Conservation (phyloP, 1,140 invertebrate species). For the Drosophila pseudoobscura region DNA sequence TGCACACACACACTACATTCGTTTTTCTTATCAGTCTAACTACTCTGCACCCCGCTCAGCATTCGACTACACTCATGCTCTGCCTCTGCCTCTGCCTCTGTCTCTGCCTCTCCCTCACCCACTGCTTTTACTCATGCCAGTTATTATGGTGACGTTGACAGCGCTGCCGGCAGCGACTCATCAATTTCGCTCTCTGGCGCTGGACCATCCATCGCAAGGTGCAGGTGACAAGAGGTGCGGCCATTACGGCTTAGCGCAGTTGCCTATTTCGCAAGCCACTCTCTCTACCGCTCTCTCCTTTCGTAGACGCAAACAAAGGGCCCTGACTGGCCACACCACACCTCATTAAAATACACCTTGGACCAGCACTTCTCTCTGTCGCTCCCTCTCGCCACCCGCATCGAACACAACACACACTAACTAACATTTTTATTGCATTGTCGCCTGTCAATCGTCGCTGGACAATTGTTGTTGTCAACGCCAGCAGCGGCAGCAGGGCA, state of each 20-base stretch:
- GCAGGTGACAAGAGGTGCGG: no score
- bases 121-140: neutral
- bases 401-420: neutral
- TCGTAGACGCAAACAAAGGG: no score
- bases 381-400: neutral
- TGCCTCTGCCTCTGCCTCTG: neutral
- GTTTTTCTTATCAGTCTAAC: conserved; percentile 62
- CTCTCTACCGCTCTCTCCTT: no score
- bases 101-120: neutral
- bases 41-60: conserved; percentile 25
- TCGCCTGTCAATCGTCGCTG: conserved; percentile 43
- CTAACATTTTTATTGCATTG: conserved; percentile 46
- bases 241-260: neutral
- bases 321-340: neutral
- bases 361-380: neutral
- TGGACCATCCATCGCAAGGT: conserved; percentile 8
- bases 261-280: conserved; percentile 17
- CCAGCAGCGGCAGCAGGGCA: conserved; percentile 10
- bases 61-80: neutral
- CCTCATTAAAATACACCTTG: neutral
- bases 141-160: conserved; percentile 24
- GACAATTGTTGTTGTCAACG: conserved; percentile 52
- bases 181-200: conserved; percentile 50
- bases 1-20: conserved; percentile 29
- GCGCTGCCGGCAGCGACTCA: conserved; percentile 31